These are phyloP conservation scores for Acleris cristana DNA, from an alignment of 2,888 invertebrate genomes.

Conservation along the genomic window DNA sequence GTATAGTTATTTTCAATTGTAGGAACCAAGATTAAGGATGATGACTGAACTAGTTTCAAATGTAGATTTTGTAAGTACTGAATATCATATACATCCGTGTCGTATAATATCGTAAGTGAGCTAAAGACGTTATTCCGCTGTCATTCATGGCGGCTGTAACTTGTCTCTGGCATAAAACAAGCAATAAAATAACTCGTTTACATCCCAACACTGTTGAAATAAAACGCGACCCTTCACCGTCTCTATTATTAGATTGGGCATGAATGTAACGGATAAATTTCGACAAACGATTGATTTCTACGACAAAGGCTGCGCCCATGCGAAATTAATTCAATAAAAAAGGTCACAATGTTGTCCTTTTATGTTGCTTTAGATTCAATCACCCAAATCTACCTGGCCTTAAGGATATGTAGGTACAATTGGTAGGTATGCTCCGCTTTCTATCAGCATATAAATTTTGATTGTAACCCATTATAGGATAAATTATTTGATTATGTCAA, in stretches of 20 bases:
- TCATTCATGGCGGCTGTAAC: conserved; percentile 8
- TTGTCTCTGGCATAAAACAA: conserved; percentile 33
- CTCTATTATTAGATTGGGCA: conserved; percentile 70
- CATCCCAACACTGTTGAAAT: conserved; percentile 46
- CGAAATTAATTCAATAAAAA: conserved; percentile 74
- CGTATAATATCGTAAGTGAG: neutral
- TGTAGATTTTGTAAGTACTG: too few relatives aligned
- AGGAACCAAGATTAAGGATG: too few relatives aligned
- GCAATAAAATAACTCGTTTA: conserved; percentile 55
- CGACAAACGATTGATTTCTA: conserved; percentile 70
- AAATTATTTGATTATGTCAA: too few relatives aligned
- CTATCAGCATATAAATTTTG: too few relatives aligned
- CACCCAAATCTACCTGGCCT: conserved; percentile 39
- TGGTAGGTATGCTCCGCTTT: too few relatives aligned
- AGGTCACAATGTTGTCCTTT: conserved; percentile 60
- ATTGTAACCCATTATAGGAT: too few relatives aligned
- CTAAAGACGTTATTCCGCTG: neutral
- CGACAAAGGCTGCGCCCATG: conserved; percentile 67
- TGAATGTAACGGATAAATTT: conserved; percentile 70
- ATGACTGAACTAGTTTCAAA: too few relatives aligned
- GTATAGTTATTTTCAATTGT: too few relatives aligned
- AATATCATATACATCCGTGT: neutral
- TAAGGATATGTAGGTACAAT: too few relatives aligned
- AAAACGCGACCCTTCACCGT: conserved; percentile 61
- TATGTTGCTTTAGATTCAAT: conserved; percentile 49